A percentile compares a stretch with the other conserved stretches of the same genome.
These are phyloP conservation scores for Drosophila arizonae DNA, from an alignment of 1,140 invertebrate genomes.

Conservation along the genomic window DNA sequence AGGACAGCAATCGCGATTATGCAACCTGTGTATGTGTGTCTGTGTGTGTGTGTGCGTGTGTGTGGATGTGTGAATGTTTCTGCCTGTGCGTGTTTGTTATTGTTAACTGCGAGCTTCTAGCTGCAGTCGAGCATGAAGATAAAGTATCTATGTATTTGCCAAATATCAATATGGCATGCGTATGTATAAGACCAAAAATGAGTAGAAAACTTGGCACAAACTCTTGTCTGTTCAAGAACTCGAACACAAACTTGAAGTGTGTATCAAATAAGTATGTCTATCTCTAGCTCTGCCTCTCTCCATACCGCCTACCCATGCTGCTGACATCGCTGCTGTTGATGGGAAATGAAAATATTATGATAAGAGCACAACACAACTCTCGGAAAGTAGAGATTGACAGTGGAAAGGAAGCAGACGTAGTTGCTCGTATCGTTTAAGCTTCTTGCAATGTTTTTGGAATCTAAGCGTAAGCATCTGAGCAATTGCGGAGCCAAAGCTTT, in stretches of 20 bases:
- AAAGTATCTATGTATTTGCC: conserved; percentile 41
- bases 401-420: conserved; percentile 3
- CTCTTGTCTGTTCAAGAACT: conserved; percentile 7
- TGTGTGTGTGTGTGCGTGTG: conserved; percentile 2
- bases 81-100: conserved; percentile 8
- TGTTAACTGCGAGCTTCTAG: conserved; percentile 22
- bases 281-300: neutral
- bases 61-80: conserved; percentile 9
- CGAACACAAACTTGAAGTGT: conserved; percentile 10
- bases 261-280: conserved; percentile 1
- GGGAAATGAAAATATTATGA: conserved; percentile 16
- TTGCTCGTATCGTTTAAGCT: neutral
- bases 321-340: conserved; percentile 8
- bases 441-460: neutral
- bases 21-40: conserved; percentile 28
- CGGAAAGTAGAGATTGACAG: conserved; percentile 23
- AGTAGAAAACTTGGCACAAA: conserved; percentile 11
- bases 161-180: conserved; percentile 39
- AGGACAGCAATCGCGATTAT: conserved; percentile 43
- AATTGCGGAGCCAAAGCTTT: neutral
- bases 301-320: too few species aligned
- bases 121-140: conserved; percentile 51
- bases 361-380: conserved; percentile 12
- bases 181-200: conserved; percentile 3
- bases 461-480: conserved; percentile 4